phyloP scores from a whole-genome alignment of 1,140 invertebrate genomes.

The Macrobrachium nipponense region DNA sequence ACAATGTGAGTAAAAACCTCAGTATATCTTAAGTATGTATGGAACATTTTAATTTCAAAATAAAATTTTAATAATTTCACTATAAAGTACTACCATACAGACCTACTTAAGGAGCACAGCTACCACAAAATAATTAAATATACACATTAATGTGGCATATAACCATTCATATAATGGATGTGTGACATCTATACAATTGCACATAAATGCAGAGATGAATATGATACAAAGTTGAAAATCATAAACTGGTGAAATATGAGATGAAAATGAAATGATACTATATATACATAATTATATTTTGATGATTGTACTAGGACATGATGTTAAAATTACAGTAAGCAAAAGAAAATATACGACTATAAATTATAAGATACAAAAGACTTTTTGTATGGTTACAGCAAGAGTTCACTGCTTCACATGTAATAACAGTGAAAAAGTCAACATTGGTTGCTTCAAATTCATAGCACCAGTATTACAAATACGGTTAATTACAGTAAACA shows the following conservation, averaged over 20 bases:
- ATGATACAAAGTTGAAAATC: conserved; percentile 15
- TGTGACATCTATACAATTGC: conserved; percentile 21
- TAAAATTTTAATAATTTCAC: not conserved
- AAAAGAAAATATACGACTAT: conserved; percentile 44
- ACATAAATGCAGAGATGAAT: not conserved
- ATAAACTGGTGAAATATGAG: conserved; percentile 33
- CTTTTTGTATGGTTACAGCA: not conserved
- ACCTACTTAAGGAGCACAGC: conserved; percentile 34
- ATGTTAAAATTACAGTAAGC: conserved; percentile 21
- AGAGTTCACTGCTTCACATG: not conserved
- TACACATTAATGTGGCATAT: conserved; percentile 35
- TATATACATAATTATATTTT: conserved; percentile 50
- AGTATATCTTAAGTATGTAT: not conserved
- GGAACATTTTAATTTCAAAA: conserved; percentile 7
- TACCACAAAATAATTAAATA: conserved; percentile 50
- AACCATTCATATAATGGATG: conserved; percentile 23
- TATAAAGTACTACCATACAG: conserved; percentile 11
- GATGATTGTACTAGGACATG: conserved; percentile 57
- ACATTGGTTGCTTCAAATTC: no score
- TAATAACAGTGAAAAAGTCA: no score
- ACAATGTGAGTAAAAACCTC: no score
- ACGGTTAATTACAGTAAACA: no score
- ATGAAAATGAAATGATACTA: conserved; percentile 45
- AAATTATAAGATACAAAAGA: conserved; percentile 26
- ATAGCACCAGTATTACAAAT: no score